These are phyloP conservation scores for Oceanodroma tethys DNA, from an alignment of 2,113 vertebrate genomes.

Conservation along the genomic window DNA sequence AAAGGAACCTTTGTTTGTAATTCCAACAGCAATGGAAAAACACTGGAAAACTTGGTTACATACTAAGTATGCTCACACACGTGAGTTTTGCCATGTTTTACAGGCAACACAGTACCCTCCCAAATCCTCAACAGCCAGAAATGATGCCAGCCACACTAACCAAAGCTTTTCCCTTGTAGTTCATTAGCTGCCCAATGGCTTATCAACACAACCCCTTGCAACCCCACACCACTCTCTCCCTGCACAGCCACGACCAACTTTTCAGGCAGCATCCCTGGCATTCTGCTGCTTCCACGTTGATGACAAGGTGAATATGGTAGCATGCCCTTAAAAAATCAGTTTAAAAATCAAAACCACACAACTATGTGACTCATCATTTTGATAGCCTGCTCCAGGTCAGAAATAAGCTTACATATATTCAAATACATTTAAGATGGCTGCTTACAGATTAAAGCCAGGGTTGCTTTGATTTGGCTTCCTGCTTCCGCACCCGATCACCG, in stretches of 20 bases:
- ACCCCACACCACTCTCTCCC: no score
- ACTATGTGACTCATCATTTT: background rate
- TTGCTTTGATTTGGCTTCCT: background rate
- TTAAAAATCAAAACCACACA: background rate
- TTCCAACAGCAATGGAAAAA: background rate
- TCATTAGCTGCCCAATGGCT: background rate
- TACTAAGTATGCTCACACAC: background rate
- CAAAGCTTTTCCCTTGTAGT: background rate
- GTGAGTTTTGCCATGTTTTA: background rate
- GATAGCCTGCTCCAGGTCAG: background rate
- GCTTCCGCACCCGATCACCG: background rate
- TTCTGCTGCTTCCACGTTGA: background rate
- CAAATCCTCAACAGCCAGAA: background rate
- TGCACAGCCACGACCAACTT: rapidly evolving
- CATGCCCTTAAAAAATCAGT: background rate
- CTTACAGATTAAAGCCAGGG: background rate
- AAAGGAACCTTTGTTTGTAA: background rate
- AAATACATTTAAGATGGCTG: background rate
- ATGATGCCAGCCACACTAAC: background rate
- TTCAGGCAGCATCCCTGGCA: background rate
- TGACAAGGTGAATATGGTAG: background rate
- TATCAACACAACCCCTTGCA: background rate
- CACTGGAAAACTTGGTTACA: background rate
- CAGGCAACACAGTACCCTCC: background rate
- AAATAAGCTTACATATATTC: background rate